A percentile compares a stretch with the other conserved stretches of the same genome.
phyloP scores from a whole-genome alignment of 2,113 vertebrate genomes.

The Lonchura striata region DNA sequence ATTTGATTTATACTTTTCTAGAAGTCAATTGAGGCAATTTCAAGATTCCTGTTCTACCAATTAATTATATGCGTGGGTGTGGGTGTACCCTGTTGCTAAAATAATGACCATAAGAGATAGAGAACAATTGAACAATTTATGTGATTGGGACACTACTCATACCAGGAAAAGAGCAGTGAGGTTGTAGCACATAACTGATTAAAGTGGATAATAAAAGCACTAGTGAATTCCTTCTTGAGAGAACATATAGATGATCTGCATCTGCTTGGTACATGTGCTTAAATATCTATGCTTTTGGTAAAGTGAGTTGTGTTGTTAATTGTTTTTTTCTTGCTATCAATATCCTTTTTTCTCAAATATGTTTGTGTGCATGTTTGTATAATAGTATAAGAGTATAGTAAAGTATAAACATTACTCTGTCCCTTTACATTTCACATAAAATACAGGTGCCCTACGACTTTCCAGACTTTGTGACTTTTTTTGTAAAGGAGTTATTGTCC shows the following conservation, averaged over 20 bases:
- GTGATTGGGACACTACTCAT: background rate
- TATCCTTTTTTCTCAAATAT: background rate
- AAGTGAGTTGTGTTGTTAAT: background rate
- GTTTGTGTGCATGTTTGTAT: background rate
- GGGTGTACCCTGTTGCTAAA: background rate
- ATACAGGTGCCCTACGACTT: background rate
- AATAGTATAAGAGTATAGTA: background rate
- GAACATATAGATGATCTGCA: background rate
- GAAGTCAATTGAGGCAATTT: background rate
- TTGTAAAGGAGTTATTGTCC: background rate
- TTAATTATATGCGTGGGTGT: background rate
- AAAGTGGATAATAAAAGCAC: background rate
- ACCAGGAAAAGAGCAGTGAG: background rate
- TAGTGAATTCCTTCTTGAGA: background rate
- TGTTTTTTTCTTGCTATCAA: background rate
- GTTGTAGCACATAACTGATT: background rate
- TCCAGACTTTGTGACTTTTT: background rate
- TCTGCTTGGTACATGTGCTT: background rate
- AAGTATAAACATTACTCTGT: background rate
- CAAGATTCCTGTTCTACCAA: background rate
- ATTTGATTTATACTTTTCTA: slow-evolving; percentile 13
- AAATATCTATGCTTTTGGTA: background rate
- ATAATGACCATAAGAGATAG: background rate
- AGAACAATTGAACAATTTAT: background rate
- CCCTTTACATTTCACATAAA: background rate